Conservation (phyloP, 2,888 invertebrate genomes). For the Dyspetes luteomarginatus region DNA sequence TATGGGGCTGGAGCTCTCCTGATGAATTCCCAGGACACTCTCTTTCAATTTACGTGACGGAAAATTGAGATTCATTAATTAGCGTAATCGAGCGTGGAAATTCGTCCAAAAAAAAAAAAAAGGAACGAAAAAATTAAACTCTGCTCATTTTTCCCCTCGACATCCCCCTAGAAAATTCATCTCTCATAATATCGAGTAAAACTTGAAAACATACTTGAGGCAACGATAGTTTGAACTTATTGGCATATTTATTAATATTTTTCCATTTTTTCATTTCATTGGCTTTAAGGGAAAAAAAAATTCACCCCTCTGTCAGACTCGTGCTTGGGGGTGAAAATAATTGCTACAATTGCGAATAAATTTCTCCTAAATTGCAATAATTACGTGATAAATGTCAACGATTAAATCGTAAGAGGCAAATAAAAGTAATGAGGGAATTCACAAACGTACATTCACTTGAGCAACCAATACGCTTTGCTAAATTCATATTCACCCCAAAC, state of each 20-base stretch:
- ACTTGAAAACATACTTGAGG: too few relatives aligned
- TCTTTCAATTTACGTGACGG: conserved; percentile 12
- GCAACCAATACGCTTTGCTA: conserved; percentile 53
- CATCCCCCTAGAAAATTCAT: not conserved
- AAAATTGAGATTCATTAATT: conserved; percentile 23
- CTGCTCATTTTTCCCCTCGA: not conserved
- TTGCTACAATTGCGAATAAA: too few relatives aligned
- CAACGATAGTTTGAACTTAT: too few relatives aligned
- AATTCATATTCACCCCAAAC: conserved; percentile 50
- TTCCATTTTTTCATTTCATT: too few relatives aligned
- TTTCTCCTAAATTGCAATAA: too few relatives aligned
- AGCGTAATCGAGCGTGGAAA: conserved; percentile 18
- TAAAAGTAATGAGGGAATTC: conserved; percentile 44
- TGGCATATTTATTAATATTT: too few relatives aligned
- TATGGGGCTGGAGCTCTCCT: conserved; percentile 19
- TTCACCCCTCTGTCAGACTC: too few relatives aligned
- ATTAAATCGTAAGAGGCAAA: too few relatives aligned
- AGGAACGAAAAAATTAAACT: not conserved
- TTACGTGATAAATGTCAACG: too few relatives aligned
- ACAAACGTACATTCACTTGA: conserved; percentile 53
- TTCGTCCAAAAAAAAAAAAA: not conserved
- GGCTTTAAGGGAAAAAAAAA: too few relatives aligned
- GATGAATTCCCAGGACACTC: not conserved
- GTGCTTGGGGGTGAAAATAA: too few relatives aligned
- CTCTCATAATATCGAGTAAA: not conserved